Conservation (phyloP, 2,113 vertebrate species). For the Eira barbara region DNA sequence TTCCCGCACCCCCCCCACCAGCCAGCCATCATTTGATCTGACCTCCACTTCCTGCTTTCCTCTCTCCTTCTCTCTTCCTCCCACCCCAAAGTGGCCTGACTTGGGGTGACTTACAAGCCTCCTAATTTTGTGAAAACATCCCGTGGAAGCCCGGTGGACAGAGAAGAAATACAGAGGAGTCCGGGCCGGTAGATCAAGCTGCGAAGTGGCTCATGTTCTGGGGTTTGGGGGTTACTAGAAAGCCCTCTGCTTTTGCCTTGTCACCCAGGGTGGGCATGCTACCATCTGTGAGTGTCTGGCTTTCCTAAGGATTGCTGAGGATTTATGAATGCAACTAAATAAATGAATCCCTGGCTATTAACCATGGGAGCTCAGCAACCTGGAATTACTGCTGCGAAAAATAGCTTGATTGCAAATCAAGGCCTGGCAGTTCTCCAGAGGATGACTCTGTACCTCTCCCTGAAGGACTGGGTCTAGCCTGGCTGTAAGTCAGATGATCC, state of each 20-base stretch:
- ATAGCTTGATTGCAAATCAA: constrained; percentile 20
- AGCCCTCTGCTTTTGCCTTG: background rate
- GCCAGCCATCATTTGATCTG: background rate
- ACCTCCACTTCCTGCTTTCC: background rate
- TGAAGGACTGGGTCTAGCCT: background rate
- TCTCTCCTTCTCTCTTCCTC: background rate
- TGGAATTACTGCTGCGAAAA: background rate
- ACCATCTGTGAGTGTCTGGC: background rate
- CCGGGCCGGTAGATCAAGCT: background rate
- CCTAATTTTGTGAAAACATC: background rate
- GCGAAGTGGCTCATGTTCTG: background rate
- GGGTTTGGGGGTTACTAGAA: background rate
- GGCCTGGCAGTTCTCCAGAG: background rate
- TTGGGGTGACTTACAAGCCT: background rate
- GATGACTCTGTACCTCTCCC: background rate
- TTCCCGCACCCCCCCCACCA: background rate
- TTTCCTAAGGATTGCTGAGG: constrained; percentile 35
- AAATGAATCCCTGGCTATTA: background rate
- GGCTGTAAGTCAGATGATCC: background rate
- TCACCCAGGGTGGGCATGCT: background rate
- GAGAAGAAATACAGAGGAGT: background rate
- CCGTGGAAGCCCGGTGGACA: background rate
- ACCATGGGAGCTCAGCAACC: background rate
- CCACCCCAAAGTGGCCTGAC: background rate
- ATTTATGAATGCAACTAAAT: constrained; percentile 24